Base-by-base conservation (phyloP, 2,797 vertebrate species). In the Channallabes apus region DNA sequence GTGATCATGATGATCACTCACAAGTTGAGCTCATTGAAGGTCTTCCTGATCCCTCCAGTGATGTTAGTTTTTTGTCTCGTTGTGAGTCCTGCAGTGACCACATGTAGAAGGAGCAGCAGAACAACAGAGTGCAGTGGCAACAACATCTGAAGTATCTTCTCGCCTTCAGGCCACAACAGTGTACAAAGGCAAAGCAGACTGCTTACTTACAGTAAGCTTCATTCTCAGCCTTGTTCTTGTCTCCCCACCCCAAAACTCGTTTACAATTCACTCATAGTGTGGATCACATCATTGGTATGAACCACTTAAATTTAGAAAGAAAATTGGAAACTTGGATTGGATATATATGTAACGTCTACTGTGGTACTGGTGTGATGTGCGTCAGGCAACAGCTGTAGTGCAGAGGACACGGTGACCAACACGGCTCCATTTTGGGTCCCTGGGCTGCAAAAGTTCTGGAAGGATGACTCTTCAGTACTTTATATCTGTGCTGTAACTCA, bases 381-480 rank as follows among this genome's bases (percentile, higher is more conserved):
- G 24, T 64, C 78, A 93, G 93, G 89, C 38, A 38, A 5, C 4
- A 38, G 38, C 38, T 46, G 17, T 67, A 75, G 51, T 12, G 29
- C 59, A 72, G 80, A 83, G 32, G 54, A 67, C 24, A 69, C 15
- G 11, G 20, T 38, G 22, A 71, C 46, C 24, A 80, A 41, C 17
- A 64, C 62, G 27, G 69, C 69, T 20, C 87, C 84, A 62, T 84
- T 81, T 67, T 83, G 84, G 76, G 82, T 94, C 68, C 84, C 90
- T 17, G 94, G 94, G 69, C 89, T 96, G 78, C 95, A 95, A 90
- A 95, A 96, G 86, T 56, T 88, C 84, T 95, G 94, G 93, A 89
- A 41, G 17, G 91, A 95, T 61, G 91, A 92, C 18, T 93, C 91
- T 65, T 90, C 95, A 90, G 92, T 92, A 41, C 82, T 96, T 11